These are phyloP conservation scores for Octonoba sinensis DNA, from an alignment of 2,888 invertebrate species.

Conservation along the genomic window DNA sequence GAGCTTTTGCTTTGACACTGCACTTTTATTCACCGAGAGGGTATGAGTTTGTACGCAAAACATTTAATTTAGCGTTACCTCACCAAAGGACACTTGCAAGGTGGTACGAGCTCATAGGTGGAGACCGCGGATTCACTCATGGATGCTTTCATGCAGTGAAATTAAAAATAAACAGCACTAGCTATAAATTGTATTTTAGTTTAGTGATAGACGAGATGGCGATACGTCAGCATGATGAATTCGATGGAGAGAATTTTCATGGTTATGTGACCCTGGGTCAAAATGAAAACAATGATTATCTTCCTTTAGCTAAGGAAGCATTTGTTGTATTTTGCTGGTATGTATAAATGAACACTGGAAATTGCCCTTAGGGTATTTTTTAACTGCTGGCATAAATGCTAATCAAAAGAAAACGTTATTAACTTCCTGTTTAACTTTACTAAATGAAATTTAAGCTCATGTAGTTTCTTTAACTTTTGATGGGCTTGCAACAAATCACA, in stretches of 20 bases:
- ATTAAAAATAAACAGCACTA: background rate
- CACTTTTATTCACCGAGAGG: too few species aligned
- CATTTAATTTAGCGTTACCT: background rate
- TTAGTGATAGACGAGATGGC: conserved; percentile 10
- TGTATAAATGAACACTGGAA: background rate
- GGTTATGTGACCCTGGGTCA: too few species aligned
- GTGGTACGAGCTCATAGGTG: background rate
- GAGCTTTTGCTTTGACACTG: conserved; percentile 4
- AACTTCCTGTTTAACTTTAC: background rate
- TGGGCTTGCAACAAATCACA: conserved; percentile 14
- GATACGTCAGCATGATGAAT: conserved; percentile 7
- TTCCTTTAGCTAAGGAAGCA: too few species aligned
- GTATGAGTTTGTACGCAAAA: background rate
- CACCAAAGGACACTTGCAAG: background rate
- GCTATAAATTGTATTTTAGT: background rate
- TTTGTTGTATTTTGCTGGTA: background rate
- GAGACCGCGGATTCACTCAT: background rate
- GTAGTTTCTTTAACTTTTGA: conserved; percentile 33
- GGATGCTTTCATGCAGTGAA: background rate
- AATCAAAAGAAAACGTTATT: conserved; percentile 1
- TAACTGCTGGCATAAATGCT: background rate
- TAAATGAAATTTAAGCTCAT: background rate
- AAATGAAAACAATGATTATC: too few species aligned
- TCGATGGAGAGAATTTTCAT: background rate
- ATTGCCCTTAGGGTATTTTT: background rate